These are phyloP conservation scores for Scaptomyza tumidula DNA, from an alignment of 2,888 invertebrate genomes.

Conservation along the genomic window DNA sequence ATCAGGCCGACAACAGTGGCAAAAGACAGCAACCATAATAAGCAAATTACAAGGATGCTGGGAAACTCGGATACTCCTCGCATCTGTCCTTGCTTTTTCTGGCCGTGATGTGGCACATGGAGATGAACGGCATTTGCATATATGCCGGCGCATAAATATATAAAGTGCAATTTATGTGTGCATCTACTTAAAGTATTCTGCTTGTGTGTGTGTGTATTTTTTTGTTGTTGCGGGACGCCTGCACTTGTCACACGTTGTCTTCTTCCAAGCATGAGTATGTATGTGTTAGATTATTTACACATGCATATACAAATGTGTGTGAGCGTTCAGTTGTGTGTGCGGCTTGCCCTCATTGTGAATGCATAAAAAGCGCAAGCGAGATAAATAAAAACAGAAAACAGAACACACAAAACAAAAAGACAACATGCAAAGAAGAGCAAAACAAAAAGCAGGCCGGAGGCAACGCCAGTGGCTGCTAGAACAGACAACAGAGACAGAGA, in stretches of 20 bases:
- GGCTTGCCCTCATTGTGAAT: constrained; percentile 73
- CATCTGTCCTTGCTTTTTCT: constrained; percentile 2
- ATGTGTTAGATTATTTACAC: constrained; percentile 65
- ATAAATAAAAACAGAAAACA: constrained; percentile 42
- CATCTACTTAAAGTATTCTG: constrained; percentile 66
- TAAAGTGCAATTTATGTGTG: constrained; percentile 73
- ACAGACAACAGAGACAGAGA: constrained; percentile 7
- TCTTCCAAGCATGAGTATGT: constrained; percentile 35
- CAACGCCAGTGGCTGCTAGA: constrained; percentile 47
- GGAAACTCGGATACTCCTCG: neutral
- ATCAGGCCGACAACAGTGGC: constrained; percentile 30
- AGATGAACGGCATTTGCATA: constrained; percentile 60
- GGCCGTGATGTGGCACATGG: constrained; percentile 27
- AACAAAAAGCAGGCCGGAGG: constrained; percentile 36
- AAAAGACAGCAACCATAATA: constrained; percentile 43
- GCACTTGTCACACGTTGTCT: constrained; percentile 69
- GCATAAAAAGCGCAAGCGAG: constrained; percentile 68
- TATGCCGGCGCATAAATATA: constrained; percentile 72
- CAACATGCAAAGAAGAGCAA: constrained; percentile 30
- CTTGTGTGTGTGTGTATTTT: constrained; percentile 18
- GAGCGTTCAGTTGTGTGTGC: constrained; percentile 21
- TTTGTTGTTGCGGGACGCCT: constrained; percentile 42
- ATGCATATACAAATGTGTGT: constrained; percentile 32
- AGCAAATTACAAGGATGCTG: constrained; percentile 62
- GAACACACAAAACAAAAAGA: constrained; percentile 13